Base-by-base conservation (phyloP, 1,140 invertebrate genomes). In the Lasaia peninsularis region DNA sequence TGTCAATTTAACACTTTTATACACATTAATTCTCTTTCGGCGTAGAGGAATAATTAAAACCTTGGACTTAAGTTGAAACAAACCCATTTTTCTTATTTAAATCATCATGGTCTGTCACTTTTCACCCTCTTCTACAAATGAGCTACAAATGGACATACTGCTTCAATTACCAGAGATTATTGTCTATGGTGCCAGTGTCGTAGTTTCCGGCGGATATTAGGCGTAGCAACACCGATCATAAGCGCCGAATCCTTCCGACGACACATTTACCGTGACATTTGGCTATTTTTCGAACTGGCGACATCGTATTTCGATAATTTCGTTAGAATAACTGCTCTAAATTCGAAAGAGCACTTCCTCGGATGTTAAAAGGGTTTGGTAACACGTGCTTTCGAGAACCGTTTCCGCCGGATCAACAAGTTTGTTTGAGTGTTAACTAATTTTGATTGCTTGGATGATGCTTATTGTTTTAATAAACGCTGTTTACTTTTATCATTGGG, bases 171-270 rank as follows among this genome's bases (percentile, higher is more conserved):
- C 73, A 59, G 72, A 75, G 74, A 80, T 76, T 82, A 75, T 78
- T 70, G 69, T 72, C 63, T 66, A 57, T 59, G 67, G 70, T 78
- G 77, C 75, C 73, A 71, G 64, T 66, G 55, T 58, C 58, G 55
- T 68, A 62, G 62, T 86, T 80, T 88, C 85, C 85, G 80, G 61
- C 85, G 85, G 85, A 88, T 84, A 81, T 81, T 73, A 72, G 65
- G 58, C 80, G 72, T 62, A 69, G 68, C 73, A 72, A 75, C 70
- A 55, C 62, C 62, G 20, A 48, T 48, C 40, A 52, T 40, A 58
- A 50, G 44, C 58, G 63, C 76, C 78, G 76, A 86, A 80, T 72
- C 80, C 75, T 69, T 59, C 67, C 69, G 80, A 81, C 70, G 83
- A 88, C 80, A 85, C 63, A 79, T 85, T 86, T 85, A 85, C 59